Conservation (phyloP, 2,888 invertebrate genomes). For the Operophtera brumata region DNA sequence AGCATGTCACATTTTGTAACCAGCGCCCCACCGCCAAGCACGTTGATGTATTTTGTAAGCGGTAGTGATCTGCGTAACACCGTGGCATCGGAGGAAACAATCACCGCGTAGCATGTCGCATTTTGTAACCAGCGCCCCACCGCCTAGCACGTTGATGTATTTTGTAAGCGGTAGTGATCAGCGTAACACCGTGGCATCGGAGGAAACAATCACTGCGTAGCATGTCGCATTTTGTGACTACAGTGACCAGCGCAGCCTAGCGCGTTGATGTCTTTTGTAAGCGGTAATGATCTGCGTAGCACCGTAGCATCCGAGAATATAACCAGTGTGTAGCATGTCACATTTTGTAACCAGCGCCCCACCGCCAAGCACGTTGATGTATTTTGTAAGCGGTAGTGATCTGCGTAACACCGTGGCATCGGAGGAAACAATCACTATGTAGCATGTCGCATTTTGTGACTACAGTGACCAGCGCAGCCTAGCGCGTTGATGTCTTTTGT, state of each 20-base stretch:
- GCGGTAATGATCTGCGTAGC: background rate
- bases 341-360: no score
- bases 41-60: no score
- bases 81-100: background rate
- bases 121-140: background rate
- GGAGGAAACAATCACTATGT: background rate
- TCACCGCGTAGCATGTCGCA: background rate
- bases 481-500: background rate
- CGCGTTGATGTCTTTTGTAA: background rate
- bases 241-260: background rate
- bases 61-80: no score
- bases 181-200: background rate
- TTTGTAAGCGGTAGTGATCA: background rate
- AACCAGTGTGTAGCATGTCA: no score
- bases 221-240: no score
- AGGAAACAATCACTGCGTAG: background rate
- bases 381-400: no score
- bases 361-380: no score
- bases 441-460: background rate
- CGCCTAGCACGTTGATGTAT: background rate
- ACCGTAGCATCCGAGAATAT: background rate
- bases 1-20: no score
- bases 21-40: no score
- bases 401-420: background rate
- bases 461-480: background rate